Conservation (phyloP, 2,888 invertebrate species). For the Diplazon laetatorius region DNA sequence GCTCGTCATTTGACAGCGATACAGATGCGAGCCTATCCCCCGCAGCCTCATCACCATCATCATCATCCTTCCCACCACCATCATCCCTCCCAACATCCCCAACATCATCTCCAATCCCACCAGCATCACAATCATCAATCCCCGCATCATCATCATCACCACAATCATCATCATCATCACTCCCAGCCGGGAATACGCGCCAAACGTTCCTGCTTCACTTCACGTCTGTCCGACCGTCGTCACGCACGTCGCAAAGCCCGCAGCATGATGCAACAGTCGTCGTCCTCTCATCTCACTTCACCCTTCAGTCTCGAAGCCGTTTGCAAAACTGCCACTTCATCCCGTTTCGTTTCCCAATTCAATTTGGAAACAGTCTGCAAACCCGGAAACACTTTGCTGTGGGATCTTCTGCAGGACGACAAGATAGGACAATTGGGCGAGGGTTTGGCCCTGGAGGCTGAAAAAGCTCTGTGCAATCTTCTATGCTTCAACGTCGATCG, state of each 20-base stretch:
- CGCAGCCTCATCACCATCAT: slow-evolving; percentile 76
- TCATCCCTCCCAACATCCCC: slow-evolving; percentile 65
- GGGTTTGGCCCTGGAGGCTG: slow-evolving; percentile 95
- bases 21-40: slow-evolving; percentile 81
- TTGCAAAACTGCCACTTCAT: slow-evolving; percentile 94
- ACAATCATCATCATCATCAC: slow-evolving; percentile 61
- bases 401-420: slow-evolving; percentile 97
- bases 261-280: slow-evolving; percentile 70
- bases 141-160: slow-evolving; percentile 73
- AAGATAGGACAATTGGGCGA: slow-evolving; percentile 94
- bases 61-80: slow-evolving; percentile 52
- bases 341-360: slow-evolving; percentile 80
- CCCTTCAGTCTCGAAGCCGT: slow-evolving; percentile 88
- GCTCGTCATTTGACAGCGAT: slow-evolving; percentile 83
- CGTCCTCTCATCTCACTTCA: slow-evolving; percentile 71
- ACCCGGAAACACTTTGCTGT: slow-evolving; percentile 95
- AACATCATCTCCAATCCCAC: slow-evolving; percentile 41
- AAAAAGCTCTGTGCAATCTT: slow-evolving; percentile 94
- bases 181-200: slow-evolving; percentile 74
- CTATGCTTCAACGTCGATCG: slow-evolving; percentile 96
- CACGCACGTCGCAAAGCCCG: slow-evolving; percentile 57
- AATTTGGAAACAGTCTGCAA: slow-evolving; percentile 92
- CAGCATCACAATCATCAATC: slow-evolving; percentile 70
- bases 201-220: slow-evolving; percentile 75
- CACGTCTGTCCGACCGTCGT: slow-evolving; percentile 64